Conservation (phyloP, 2,797 vertebrate genomes). For the Crenuchus spilurus region DNA sequence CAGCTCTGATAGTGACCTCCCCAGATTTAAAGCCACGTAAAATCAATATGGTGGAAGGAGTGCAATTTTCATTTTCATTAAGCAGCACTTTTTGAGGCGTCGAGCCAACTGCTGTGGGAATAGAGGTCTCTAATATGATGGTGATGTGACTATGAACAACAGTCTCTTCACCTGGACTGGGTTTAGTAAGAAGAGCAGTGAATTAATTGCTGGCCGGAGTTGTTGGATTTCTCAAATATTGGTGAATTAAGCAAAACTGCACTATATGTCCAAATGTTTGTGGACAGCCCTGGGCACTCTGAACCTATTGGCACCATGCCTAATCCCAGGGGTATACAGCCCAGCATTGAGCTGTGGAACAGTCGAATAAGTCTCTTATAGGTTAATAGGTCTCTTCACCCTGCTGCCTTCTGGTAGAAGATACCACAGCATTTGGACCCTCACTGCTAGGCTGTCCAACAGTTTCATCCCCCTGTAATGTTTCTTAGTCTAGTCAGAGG, state of each 20-base stretch:
- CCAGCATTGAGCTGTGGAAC: too few relatives aligned
- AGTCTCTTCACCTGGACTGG: constrained; percentile 13
- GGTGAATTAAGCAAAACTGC: constrained; percentile 8
- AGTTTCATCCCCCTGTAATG: too few relatives aligned
- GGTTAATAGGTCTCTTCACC: too few relatives aligned
- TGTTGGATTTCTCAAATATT: constrained; percentile 37
- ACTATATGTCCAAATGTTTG: too few relatives aligned
- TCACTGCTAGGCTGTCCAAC: too few relatives aligned
- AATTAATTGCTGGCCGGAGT: constrained; percentile 21
- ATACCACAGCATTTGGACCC: too few relatives aligned
- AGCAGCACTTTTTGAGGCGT: constrained; percentile 45
- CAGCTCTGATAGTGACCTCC: constrained; percentile 50
- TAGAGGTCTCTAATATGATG: constrained; percentile 24
- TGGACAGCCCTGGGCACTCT: too few relatives aligned
- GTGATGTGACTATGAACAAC: background rate
- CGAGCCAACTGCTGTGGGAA: constrained; percentile 28
- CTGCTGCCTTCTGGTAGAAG: too few relatives aligned
- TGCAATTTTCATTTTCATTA: constrained; percentile 61
- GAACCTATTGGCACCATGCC: too few relatives aligned
- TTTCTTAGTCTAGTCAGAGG: too few relatives aligned
- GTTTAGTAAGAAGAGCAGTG: constrained; percentile 27
- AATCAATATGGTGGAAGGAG: constrained; percentile 50
- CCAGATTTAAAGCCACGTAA: constrained; percentile 32
- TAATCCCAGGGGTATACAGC: too few relatives aligned
- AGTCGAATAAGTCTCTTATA: too few relatives aligned